A percentile compares a stretch with the other conserved stretches of the same genome.
Evolutionary conservation across 2,113 vertebrate genomes (phyloP).

Genomic region (Platycercus adscitus): DNA sequence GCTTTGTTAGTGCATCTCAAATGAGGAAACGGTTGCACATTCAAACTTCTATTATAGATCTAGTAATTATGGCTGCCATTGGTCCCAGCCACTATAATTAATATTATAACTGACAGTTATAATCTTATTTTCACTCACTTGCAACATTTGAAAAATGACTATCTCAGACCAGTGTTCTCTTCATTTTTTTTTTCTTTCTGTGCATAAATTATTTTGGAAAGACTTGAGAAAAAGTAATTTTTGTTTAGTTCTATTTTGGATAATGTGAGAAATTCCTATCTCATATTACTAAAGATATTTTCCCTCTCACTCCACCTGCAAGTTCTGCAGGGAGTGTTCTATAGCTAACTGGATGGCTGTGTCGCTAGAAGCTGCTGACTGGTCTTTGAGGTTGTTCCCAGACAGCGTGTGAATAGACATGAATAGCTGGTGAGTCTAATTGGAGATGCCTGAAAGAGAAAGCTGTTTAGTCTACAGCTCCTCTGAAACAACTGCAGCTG

Average conservation of each 20-base stretch:
- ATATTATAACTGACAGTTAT: neutral
- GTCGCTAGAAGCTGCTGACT: neutral
- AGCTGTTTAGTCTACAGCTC: neutral
- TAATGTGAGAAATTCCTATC: neutral
- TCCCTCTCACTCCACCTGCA: fast-evolving
- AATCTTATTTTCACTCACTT: neutral
- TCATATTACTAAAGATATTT: neutral
- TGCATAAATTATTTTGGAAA: neutral
- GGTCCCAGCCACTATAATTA: neutral
- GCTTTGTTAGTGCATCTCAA: neutral
- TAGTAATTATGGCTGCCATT: neutral
- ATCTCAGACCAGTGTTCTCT: neutral
- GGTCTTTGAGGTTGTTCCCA: neutral
- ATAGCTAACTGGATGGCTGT: neutral
- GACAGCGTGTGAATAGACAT: neutral
- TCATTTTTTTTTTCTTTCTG: neutral
- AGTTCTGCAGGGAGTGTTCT: neutral
- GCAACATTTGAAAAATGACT: neutral
- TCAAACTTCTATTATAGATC: neutral
- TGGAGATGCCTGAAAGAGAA: neutral
- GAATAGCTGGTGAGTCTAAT: neutral
- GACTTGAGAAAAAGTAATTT: neutral
- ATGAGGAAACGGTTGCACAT: neutral
- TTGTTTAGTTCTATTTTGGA: neutral
- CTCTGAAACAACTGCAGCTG: neutral